These are phyloP conservation scores for Lycia hirtaria DNA, from an alignment of 2,888 invertebrate species.

Conservation along the genomic window DNA sequence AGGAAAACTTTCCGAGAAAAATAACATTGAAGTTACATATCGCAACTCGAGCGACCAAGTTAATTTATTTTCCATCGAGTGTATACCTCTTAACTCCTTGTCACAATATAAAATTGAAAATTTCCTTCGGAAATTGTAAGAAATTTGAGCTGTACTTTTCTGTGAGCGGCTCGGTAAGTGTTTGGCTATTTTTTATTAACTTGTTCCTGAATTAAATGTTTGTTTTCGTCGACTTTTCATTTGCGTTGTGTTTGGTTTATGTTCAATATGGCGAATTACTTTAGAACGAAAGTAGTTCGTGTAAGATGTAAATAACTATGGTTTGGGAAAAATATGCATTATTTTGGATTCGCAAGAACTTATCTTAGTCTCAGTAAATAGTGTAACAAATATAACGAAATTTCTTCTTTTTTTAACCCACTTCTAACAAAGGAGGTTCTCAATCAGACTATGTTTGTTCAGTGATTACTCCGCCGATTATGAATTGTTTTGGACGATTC, in stretches of 20 bases:
- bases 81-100: background rate
- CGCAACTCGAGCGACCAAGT: slow-evolving; percentile 38
- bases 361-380: too few species aligned
- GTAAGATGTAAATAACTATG: background rate
- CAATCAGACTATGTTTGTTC: too few species aligned
- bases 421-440: too few species aligned
- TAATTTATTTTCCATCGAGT: slow-evolving; percentile 50
- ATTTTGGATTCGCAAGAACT: too few species aligned
- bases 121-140: background rate
- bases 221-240: slow-evolving; percentile 34
- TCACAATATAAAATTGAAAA: slow-evolving; percentile 10
- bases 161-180: background rate
- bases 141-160: background rate
- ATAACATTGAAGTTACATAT: slow-evolving; percentile 54
- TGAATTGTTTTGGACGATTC: too few species aligned
- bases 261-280: slow-evolving; percentile 13
- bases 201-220: slow-evolving; percentile 31
- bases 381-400: too few species aligned
- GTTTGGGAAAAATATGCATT: too few species aligned
- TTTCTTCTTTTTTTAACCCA: too few species aligned
- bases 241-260: slow-evolving; percentile 17
- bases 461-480: too few species aligned
- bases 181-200: background rate
- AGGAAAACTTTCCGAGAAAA: slow-evolving; percentile 54
- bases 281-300: background rate